phyloP scores from a whole-genome alignment of 1,140 invertebrate species.

The Zaprionus taronus region DNA sequence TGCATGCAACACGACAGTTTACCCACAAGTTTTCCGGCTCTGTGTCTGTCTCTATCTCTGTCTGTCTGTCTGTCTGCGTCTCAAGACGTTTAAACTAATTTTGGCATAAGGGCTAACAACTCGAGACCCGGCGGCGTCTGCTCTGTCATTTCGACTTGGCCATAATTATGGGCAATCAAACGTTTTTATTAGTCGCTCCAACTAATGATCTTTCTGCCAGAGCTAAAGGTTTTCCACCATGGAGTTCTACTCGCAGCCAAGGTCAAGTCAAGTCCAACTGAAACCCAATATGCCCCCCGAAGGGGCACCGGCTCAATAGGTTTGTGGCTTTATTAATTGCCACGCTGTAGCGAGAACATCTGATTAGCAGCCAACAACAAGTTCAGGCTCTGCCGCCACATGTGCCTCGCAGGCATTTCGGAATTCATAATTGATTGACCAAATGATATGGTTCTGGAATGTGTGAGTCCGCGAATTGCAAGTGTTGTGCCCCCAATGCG shows the following conservation, averaged over 20 bases:
- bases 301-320: not conserved
- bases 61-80: not conserved
- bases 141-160: conserved; percentile 42
- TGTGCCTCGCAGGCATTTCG: conserved; percentile 39
- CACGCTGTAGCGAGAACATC: conserved; percentile 47
- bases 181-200: conserved; percentile 68
- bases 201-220: conserved; percentile 69
- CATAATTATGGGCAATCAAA: conserved; percentile 76
- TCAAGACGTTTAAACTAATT: conserved; percentile 48
- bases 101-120: conserved; percentile 44
- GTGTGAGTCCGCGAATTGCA: conserved; percentile 52
- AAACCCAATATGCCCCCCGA: not conserved
- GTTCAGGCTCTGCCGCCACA: not conserved
- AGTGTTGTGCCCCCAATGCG: conserved; percentile 31
- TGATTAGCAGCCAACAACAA: conserved; percentile 43
- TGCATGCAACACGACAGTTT: conserved; percentile 45
- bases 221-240: not conserved
- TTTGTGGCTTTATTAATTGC: conserved; percentile 63
- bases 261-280: conserved; percentile 44
- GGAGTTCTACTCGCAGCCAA: conserved; percentile 32
- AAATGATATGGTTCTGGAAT: conserved; percentile 65
- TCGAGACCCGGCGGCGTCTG: conserved; percentile 29
- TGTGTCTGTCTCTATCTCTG: not conserved
- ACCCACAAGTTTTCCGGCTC: conserved; percentile 22
- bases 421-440: conserved; percentile 67